These are phyloP conservation scores for Phenacoccus solenopsis DNA, from an alignment of 1,140 invertebrate species.

Conservation along the genomic window DNA sequence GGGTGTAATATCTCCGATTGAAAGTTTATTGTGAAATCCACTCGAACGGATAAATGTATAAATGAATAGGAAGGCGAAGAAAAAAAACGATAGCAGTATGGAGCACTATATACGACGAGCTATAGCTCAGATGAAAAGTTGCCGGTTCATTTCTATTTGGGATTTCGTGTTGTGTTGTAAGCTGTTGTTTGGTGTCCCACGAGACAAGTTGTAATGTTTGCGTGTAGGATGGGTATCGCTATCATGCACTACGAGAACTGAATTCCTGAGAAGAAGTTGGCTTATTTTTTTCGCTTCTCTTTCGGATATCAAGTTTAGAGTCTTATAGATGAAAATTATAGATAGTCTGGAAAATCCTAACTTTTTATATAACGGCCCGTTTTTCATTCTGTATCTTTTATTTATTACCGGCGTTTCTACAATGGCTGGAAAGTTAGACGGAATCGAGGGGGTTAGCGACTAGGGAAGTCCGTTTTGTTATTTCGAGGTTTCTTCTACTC, in stretches of 20 bases:
- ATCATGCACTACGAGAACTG: slow-evolving; percentile 1
- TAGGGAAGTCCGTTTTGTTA: not conserved
- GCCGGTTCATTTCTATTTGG: not conserved
- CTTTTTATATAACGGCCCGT: not conserved
- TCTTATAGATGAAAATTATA: slow-evolving; percentile 3
- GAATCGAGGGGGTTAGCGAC: not conserved
- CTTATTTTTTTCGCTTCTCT: not conserved
- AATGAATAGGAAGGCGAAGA: not conserved
- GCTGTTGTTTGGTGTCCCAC: not conserved
- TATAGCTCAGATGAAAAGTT: not conserved
- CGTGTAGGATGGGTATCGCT: not conserved
- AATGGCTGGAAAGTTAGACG: not conserved
- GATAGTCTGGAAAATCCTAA: not conserved
- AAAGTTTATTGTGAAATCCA: not conserved
- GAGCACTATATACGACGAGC: too few relatives aligned
- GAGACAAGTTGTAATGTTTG: not conserved
- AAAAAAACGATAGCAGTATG: not conserved
- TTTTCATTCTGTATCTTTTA: slow-evolving; percentile 3
- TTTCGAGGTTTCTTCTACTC: not conserved
- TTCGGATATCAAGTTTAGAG: not conserved
- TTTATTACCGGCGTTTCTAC: not conserved
- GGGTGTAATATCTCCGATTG: not conserved
- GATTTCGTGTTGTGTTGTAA: not conserved
- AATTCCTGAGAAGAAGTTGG: not conserved
- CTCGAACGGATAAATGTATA: not conserved